phyloP scores from a whole-genome alignment of 1,140 invertebrate genomes.

The Platorchestia sp. region DNA sequence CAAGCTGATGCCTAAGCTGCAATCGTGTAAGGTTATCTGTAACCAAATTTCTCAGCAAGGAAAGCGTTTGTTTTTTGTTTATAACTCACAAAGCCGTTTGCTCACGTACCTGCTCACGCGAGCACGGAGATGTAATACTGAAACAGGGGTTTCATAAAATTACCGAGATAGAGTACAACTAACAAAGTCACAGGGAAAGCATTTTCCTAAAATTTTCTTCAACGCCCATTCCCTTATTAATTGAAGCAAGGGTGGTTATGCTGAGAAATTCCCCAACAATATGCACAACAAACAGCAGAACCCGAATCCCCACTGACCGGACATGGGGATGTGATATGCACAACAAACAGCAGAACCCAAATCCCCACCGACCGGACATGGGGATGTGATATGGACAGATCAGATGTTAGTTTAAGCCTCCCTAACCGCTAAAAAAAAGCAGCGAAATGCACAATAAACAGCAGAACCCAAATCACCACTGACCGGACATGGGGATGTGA shows the following conservation, averaged over 20 bases:
- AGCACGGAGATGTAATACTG: background rate
- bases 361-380: no score
- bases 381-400: no score
- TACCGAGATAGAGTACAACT: background rate
- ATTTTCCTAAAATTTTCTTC: background rate
- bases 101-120: no score
- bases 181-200: background rate
- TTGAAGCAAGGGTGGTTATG: background rate
- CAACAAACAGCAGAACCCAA: no score
- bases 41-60: background rate
- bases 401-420: no score
- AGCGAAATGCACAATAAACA: background rate
- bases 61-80: background rate
- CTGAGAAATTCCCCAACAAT: background rate
- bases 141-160: background rate
- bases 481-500: conserved; percentile 66
- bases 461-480: background rate
- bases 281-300: background rate
- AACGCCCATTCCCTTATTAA: background rate
- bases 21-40: background rate
- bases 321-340: no score
- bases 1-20: background rate
- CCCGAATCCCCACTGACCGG: no score
- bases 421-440: background rate
- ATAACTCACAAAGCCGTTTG: no score